Conservation (phyloP, 1,140 invertebrate species). For the Drosophila punjabiensis region DNA sequence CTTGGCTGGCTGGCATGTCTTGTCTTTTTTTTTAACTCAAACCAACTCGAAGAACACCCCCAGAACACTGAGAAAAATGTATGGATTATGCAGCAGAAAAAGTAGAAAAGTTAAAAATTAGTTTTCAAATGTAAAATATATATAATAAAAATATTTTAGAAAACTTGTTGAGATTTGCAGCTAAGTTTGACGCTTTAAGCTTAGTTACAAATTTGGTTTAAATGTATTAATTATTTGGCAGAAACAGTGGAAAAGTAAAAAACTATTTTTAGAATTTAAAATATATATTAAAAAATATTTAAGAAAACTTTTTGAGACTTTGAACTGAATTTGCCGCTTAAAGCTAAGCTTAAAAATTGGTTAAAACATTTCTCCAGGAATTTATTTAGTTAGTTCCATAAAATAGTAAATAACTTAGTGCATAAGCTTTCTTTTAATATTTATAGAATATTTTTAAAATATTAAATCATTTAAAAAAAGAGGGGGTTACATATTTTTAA, state of each 20-base stretch:
- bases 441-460: background rate
- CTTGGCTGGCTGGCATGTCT: slow-evolving; percentile 64
- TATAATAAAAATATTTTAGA: background rate
- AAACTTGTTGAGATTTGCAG: background rate
- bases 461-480: too few relatives aligned
- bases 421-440: background rate
- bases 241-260: background rate
- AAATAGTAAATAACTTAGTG: background rate
- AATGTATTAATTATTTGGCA: background rate
- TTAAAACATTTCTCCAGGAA: background rate
- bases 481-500: background rate
- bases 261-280: background rate
- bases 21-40: slow-evolving; percentile 46
- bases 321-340: background rate
- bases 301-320: background rate
- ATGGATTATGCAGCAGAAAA: background rate
- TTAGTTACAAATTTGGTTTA: background rate
- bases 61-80: background rate
- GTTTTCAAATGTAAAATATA: background rate
- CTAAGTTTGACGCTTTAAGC: background rate
- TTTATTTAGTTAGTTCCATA: background rate
- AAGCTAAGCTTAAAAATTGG: too few relatives aligned
- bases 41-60: background rate
- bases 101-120: background rate
- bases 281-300: background rate